Percentiles rank a stretch among this genome's conserved stretches.
Evolutionary conservation across 2,797 vertebrate species (phyloP).

Genomic region (Euphonia xanthogaster): DNA sequence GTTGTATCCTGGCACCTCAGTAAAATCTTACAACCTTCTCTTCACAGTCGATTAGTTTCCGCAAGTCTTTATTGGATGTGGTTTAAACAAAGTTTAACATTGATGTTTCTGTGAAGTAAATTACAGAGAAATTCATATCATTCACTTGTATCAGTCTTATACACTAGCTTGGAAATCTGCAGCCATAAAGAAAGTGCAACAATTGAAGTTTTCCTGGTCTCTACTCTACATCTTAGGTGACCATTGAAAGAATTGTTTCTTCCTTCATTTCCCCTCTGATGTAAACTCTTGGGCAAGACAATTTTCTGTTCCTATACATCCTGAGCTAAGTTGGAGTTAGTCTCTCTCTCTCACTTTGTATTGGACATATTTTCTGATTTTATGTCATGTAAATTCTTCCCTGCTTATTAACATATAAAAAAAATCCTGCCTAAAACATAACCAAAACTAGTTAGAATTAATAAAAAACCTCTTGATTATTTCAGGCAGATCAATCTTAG

Average conservation of each 20-base stretch:
- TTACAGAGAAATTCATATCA: background rate
- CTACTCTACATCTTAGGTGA: background rate
- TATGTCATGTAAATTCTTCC: background rate
- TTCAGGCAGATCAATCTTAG: background rate
- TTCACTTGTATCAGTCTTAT: background rate
- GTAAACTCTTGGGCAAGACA: background rate
- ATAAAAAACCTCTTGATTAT: background rate
- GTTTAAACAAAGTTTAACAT: conserved; percentile 33
- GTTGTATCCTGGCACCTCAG: conserved; percentile 11
- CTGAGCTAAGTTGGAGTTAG: background rate
- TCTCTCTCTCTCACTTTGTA: background rate
- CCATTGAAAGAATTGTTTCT: background rate
- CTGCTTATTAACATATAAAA: background rate
- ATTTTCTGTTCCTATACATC: background rate
- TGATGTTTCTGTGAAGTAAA: background rate
- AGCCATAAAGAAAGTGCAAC: background rate
- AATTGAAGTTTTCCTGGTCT: background rate
- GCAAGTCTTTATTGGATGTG: conserved; percentile 6
- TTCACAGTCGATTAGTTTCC: conserved; percentile 27
- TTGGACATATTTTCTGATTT: background rate
- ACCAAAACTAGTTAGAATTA: background rate
- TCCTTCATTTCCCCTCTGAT: background rate
- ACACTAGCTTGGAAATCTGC: background rate
- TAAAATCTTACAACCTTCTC: conserved; percentile 39
- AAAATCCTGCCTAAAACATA: background rate